Base-by-base conservation (phyloP, 35 echinoderm and acorn worm genomes). In the Lytechinus pictus region DNA sequence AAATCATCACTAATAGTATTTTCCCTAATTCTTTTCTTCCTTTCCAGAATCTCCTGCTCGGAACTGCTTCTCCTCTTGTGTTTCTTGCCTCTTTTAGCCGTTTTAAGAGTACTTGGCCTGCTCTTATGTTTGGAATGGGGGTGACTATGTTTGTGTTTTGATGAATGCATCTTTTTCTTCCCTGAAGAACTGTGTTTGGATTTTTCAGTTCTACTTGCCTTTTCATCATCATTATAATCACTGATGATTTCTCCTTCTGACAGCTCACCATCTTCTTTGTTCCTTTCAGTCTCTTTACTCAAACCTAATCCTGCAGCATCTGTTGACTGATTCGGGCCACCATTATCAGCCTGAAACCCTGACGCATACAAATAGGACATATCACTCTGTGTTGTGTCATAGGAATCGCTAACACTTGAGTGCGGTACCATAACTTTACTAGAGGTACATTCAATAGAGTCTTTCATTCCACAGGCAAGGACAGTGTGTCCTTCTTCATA, bases 401-500 rank as follows among this genome's bases (percentile, higher is more conserved):
- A 52, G 10, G 88, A 10, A 44, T 90, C 88, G 11, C 88, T 90
- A 44, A 90, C 88, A 8, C 88, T 90, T 12, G 28, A 51, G 29
- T 90, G 88, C 52, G 52, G 52, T 44, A 90, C 88, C 6, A 33
- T 9, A 10, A 90, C 88, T 33, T 90, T 90, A 90, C 88, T 90
- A 12, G 88, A 90, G 9, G 88, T 90, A 54, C 88, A 90, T 27
- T 90, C 88, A 90, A 90, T 90, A 54, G 88, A 52, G 11, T 44
- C 9, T 54, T 21, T 90, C 1, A 21, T 90, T 54, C 88, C 88
- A 90, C 88, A 90, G n/a, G 88, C 88, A 52, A 90, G 88, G n/a
- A 90, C 88, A 13, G 88, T 90, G 88, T 90, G 88, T 4, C 88
- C 88, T 90, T 90, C 88, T 90, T 90, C 88, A 90, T 90, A 90